These are phyloP conservation scores for Neodiprion lecontei DNA, from an alignment of 1,140 invertebrate genomes.

Conservation along the genomic window DNA sequence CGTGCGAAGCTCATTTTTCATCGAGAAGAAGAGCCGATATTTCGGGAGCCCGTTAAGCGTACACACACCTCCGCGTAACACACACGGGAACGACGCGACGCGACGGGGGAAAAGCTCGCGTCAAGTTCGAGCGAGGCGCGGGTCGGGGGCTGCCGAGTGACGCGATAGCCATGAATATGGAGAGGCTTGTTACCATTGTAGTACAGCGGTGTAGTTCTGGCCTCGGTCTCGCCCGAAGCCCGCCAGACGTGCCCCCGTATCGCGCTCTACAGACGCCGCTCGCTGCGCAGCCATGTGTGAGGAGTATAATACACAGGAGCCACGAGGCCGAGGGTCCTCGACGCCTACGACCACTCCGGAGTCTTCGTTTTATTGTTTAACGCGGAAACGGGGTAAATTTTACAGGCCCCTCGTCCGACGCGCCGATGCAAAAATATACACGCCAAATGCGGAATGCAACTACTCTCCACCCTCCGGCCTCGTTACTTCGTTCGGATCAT, in stretches of 20 bases:
- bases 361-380: conserved; percentile 53
- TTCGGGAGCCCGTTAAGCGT: neutral
- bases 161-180: conserved; percentile 6
- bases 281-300: neutral
- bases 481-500: conserved; percentile 9
- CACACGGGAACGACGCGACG: neutral
- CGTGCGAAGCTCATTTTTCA: too few species aligned
- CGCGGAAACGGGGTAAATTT: conserved; percentile 42
- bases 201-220: neutral
- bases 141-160: neutral
- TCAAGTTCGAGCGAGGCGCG: neutral
- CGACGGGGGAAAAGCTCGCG: neutral
- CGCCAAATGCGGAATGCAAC: conserved; percentile 4
- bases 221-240: neutral
- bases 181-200: conserved; percentile 7
- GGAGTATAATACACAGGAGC: neutral
- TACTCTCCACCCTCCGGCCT: conserved; percentile 18
- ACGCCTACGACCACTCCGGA: conserved; percentile 12
- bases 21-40: neutral
- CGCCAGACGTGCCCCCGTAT: neutral
- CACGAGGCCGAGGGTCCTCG: neutral
- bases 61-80: neutral
- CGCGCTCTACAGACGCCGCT: neutral
- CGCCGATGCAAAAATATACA: neutral
- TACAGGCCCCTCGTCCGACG: conserved; percentile 30